phyloP scores from a whole-genome alignment of 2,113 vertebrate species.

The Gasterosteus aculeatus region DNA sequence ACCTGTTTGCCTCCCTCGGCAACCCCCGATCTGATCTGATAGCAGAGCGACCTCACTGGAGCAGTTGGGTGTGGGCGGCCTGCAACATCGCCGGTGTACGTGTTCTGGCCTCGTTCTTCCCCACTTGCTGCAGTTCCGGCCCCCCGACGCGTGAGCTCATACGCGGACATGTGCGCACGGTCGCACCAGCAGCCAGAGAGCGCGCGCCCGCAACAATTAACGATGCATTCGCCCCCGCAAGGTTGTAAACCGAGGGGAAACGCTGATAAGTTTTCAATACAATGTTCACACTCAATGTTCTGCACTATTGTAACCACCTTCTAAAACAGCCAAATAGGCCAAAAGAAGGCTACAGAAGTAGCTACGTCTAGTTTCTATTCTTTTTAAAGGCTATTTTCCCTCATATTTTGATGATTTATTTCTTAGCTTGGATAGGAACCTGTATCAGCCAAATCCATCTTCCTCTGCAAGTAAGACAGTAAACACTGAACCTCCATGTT shows the following conservation, averaged over 20 bases:
- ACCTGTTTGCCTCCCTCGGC: background rate
- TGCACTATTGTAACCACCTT: conserved; percentile 27
- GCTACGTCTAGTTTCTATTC: conserved; percentile 1
- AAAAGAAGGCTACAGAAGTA: conserved; percentile 18
- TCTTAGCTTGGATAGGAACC: background rate
- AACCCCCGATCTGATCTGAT: background rate
- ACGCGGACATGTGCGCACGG: no score
- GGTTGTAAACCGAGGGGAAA: background rate
- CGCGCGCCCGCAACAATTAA: no score
- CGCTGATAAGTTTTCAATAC: conserved; percentile 17
- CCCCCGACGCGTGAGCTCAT: no score
- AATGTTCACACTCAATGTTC: conserved; percentile 6
- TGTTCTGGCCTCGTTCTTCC: background rate
- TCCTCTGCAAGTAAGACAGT: conserved; percentile 11
- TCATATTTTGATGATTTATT: background rate
- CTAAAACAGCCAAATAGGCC: conserved; percentile 33
- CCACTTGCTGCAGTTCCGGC: no score
- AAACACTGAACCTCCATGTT: conserved; percentile 9
- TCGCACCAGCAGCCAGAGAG: no score
- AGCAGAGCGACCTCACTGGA: background rate
- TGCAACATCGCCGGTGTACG: background rate
- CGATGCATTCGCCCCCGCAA: no score
- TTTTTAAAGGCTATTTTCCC: background rate
- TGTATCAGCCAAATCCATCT: conserved; percentile 8
- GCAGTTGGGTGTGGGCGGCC: background rate